phyloP scores from a whole-genome alignment of 64 coral and sea anemone genomes.

The Orbicella faveolata region DNA sequence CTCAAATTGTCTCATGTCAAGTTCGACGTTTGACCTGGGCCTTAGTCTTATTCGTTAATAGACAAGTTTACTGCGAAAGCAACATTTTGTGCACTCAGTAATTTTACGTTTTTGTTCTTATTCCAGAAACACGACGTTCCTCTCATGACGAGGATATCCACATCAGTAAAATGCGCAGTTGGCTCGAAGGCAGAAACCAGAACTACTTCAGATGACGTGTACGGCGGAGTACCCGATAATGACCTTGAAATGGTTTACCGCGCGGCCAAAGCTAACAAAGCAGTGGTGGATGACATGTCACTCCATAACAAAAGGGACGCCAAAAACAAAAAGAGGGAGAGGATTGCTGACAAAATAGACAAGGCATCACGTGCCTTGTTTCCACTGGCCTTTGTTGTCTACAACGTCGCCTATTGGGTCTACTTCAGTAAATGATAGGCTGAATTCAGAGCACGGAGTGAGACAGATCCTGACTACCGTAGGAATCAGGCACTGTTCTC shows the following conservation, averaged over 20 bases:
- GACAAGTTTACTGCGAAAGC: no score
- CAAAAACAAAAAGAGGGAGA: background rate
- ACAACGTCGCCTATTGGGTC: conserved; percentile 46
- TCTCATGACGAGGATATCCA: background rate
- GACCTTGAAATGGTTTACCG: conserved; percentile 27
- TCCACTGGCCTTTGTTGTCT: conserved; percentile 32
- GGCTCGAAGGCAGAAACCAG: background rate
- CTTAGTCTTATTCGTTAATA: no score
- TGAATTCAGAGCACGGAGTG: background rate
- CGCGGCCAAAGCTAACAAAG: background rate
- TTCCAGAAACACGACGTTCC: conserved; percentile 9
- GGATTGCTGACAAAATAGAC: conserved; percentile 36
- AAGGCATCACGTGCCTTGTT: conserved; percentile 34
- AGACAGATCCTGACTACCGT: no score
- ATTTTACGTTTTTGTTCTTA: background rate
- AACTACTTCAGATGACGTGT: background rate
- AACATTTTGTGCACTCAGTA: background rate
- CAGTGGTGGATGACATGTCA: background rate
- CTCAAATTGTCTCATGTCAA: background rate
- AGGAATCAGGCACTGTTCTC: no score
- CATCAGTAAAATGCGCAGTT: conserved; percentile 2
- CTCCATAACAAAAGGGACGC: background rate
- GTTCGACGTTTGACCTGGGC: no score
- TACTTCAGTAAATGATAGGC: background rate
- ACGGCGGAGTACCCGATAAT: background rate